phyloP scores from a whole-genome alignment of 2,113 vertebrate species.

The Pseudois nayaur region DNA sequence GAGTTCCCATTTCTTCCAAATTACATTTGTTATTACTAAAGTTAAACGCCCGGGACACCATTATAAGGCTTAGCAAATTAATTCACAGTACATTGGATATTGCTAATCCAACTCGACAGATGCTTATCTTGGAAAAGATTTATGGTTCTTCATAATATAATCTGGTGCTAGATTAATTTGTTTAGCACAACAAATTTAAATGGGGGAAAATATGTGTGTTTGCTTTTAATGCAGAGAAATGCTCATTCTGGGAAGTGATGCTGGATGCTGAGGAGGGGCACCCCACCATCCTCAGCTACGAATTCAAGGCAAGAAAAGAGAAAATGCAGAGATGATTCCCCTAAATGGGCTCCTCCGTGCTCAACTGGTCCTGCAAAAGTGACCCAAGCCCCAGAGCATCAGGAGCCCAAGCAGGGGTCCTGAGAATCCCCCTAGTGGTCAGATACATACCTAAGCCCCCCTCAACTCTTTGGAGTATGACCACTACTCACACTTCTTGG shows the following conservation, averaged over 20 bases:
- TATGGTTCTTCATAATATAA: slow-evolving; percentile 60
- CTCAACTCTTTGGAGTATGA: accelerated
- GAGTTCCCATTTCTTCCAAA: slow-evolving; percentile 68
- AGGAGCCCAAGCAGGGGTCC: not conserved
- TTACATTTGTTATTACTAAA: slow-evolving; percentile 71
- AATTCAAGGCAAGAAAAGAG: accelerated
- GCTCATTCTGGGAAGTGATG: not conserved
- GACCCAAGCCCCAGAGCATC: not conserved
- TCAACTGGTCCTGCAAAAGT: accelerated
- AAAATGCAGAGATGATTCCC: accelerated
- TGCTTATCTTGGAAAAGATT: slow-evolving; percentile 70
- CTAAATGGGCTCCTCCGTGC: accelerated
- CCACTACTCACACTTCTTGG: not conserved
- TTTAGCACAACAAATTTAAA: slow-evolving; percentile 55
- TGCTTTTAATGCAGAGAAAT: slow-evolving; percentile 49
- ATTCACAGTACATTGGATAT: slow-evolving; percentile 63
- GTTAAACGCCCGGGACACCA: slow-evolving; percentile 57
- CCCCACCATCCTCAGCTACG: accelerated
- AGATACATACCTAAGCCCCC: not conserved
- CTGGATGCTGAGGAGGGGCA: not conserved
- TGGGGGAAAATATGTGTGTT: not conserved
- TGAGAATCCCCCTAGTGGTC: accelerated
- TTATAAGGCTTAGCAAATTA: slow-evolving; percentile 61
- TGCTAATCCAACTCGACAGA: slow-evolving; percentile 54
- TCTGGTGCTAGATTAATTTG: slow-evolving; percentile 77